Conservation (phyloP, 35 echinoderm and acorn worm species). For the Ptychodera flava region DNA sequence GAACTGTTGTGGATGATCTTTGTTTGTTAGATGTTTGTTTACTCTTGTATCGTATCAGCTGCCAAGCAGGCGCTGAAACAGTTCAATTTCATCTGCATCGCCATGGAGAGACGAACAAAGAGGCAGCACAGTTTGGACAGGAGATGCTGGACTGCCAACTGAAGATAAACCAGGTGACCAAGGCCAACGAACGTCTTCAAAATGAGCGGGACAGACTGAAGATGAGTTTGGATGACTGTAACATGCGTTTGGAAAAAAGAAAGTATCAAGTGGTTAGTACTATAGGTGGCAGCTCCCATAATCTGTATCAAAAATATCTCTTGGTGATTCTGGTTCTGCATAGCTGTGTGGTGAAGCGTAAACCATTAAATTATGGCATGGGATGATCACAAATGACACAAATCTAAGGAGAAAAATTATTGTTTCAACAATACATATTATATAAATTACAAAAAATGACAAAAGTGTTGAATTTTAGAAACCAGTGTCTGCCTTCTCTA, state of each 20-base stretch:
- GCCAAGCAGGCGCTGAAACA: slow-evolving; percentile 60
- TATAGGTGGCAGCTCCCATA: no score
- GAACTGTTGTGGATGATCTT: no score
- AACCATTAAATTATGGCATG: no score
- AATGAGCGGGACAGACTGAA: not conserved
- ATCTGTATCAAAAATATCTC: no score
- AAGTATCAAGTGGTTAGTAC: not conserved
- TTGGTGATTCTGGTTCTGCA: no score
- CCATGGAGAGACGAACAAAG: slow-evolving; percentile 77
- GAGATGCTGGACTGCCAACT: slow-evolving; percentile 81
- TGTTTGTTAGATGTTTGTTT: no score
- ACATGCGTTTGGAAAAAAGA: not conserved
- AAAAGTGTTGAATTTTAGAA: not conserved
- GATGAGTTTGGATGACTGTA: not conserved
- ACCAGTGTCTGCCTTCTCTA: not conserved
- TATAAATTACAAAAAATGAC: not conserved
- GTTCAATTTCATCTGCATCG: slow-evolving; percentile 82
- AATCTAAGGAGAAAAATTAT: no score
- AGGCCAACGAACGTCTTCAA: not conserved
- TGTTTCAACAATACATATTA: not conserved
- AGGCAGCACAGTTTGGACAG: slow-evolving; percentile 56
- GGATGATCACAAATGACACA: no score
- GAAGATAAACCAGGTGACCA: slow-evolving; percentile 7
- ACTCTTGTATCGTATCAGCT: not conserved
- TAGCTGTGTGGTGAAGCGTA: no score